Base-by-base conservation (phyloP, 2,113 vertebrate species). In the Rhineura floridana region DNA sequence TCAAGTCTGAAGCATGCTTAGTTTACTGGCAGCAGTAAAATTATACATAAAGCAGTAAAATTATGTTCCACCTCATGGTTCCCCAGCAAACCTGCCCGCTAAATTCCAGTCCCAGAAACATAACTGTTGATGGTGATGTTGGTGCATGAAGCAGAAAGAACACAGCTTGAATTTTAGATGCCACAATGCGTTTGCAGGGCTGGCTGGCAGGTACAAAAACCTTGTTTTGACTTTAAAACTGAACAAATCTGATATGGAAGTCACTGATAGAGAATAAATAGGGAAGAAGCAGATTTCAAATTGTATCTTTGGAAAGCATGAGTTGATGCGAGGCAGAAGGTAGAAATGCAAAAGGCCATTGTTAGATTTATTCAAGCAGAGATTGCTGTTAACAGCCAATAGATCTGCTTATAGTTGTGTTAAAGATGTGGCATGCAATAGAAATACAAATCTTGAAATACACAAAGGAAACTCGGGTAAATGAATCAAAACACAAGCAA, bases 361-460 rank as follows among this genome's bases (percentile, higher is more conserved):
- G 93, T 94, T 95, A 90, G 80, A 93, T 93, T 95, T 93, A 91
- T 95, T 95, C 95, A 94, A 94, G 93, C 62, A 91, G 91, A 93
- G 84, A 93, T 93, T 93, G 93, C 92, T 73, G 91, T 89, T 86
- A 75, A 72, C 84, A 90, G 90, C 93, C 90, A 92, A 83, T 87
- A 87, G 55, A 65, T 86, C 73, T 69, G 62, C 76, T 79, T 86
- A 80, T 65, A 65, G 90, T 85, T 0, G 1, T 83, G 87, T 88
- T 93, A 91, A 91, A 90, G 2, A 88, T 82, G 92, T 87, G 91
- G 94, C 90, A 87, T 46, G 91, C 93, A 93, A 91, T 91, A 93
- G 93, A 95, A 92, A 85, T 90, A 92, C 82, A 93, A 90, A 93
- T 95, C 90, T 94, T 91, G 93, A 95, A 94, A 95, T 91, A 93